Base-by-base conservation (phyloP, 2,113 vertebrate species). In the Colaptes auratus region DNA sequence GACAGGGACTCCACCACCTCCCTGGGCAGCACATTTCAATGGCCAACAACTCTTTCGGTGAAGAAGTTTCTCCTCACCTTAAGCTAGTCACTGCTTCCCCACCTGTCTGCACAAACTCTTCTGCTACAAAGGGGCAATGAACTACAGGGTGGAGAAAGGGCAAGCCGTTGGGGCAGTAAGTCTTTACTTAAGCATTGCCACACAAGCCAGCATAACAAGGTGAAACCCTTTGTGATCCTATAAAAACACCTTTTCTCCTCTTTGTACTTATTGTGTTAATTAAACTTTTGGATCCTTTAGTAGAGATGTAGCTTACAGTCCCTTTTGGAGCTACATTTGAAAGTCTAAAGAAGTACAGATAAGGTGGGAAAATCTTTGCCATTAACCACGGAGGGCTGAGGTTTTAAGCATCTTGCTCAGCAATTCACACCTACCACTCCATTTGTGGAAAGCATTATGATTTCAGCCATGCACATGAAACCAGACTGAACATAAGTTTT, bases 151-250 rank as follows among this genome's bases (percentile, higher is more conserved):
- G 30, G 19, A 93, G 61, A 55, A 63, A 13, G 35, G 77, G 31
- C 12, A 64, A 61, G 28, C 0, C 0, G 7, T 5, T 87, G 61
- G 33, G 28, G 30, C 23, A 82, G 16, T 56, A 73, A 56, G 42
- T 82, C 25, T 70, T 88, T 30, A 21, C 24, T 27, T 36, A 31
- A 53, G 25, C 1, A 0, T 33, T 71, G 44, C 24, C 12, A 33
- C 5, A 12, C 9, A 61, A 61, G 27, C 28, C 13, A 72, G 17
- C 6, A 7, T 42, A 71, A 10, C 1, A 7, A n/a, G 19, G 12
- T 53, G 55, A 79, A 72, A 95, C 28, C 28, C 10, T 66, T 76
- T 63, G 8, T 52, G n/a, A 58, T 48, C 10, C 7, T 52, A 36
- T 30, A 59, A 81, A 59, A 7, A 1, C 33, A 18, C 39, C 1